Evolutionary conservation across 2,888 invertebrate genomes (phyloP).

Genomic region (Drosophila kanekoi): DNA sequence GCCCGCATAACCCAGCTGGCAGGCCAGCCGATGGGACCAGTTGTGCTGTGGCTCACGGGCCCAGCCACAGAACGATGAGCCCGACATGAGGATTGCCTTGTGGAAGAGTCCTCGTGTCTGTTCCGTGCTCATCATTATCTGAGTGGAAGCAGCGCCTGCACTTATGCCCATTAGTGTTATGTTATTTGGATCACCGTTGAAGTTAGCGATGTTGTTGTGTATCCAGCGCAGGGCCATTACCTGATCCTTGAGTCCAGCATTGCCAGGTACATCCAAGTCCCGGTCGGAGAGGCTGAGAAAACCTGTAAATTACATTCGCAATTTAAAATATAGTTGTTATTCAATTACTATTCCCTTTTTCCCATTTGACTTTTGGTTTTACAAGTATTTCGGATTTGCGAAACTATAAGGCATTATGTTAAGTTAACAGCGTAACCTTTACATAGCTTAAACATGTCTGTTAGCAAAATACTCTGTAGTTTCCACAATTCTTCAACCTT

Average conservation of each 20-base stretch:
- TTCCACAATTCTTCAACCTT: too few species aligned
- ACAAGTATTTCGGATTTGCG: too few species aligned
- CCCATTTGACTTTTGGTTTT: too few species aligned
- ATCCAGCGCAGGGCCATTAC: conserved; percentile 86
- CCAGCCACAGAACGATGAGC: conserved; percentile 79
- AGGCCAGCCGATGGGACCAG: conserved; percentile 81
- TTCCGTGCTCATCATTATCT: conserved; percentile 85
- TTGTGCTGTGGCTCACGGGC: conserved; percentile 65
- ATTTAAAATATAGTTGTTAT: too few species aligned
- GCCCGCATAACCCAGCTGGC: conserved; percentile 80
- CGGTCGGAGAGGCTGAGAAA: conserved; percentile 85
- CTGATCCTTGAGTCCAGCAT: conserved; percentile 86
- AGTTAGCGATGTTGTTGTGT: conserved; percentile 84
- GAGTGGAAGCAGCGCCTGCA: conserved; percentile 85
- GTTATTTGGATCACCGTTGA: conserved; percentile 86
- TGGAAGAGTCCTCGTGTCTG: conserved; percentile 84
- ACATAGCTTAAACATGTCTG: too few species aligned
- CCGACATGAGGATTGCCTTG: conserved; percentile 83
- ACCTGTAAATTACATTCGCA: conserved; percentile 71
- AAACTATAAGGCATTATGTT: background rate
- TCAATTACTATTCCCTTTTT: too few species aligned
- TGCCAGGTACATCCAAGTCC: conserved; percentile 85
- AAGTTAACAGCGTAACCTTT: background rate
- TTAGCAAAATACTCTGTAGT: too few species aligned
- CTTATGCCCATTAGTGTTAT: conserved; percentile 86